These are phyloP conservation scores for Selenia dentaria DNA, from an alignment of 2,888 invertebrate genomes.

Conservation along the genomic window DNA sequence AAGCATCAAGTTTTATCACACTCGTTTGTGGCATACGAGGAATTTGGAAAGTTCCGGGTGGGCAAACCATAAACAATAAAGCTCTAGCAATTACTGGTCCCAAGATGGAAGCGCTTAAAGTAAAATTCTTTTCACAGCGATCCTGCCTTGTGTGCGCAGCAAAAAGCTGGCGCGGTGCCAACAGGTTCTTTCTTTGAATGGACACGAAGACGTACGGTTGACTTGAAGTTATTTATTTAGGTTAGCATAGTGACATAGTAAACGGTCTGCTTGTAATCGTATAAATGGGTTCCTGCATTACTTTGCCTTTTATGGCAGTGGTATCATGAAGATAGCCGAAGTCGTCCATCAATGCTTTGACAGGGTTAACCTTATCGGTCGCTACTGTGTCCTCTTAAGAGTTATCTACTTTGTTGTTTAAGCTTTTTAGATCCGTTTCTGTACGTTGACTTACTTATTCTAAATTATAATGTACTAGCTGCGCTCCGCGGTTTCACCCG, in stretches of 20 bases:
- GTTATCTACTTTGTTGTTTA: conserved; percentile 30
- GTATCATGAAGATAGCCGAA: conserved; percentile 24
- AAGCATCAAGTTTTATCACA: conserved; percentile 12
- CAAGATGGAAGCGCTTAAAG: conserved; percentile 45
- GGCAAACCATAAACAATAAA: conserved; percentile 40
- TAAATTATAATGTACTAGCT: conserved; percentile 1
- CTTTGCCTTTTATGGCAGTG: conserved; percentile 26
- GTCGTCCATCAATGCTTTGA: conserved; percentile 36
- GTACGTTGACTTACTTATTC: conserved; percentile 16
- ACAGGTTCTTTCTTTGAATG: conserved; percentile 63
- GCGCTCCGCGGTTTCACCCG: no score
- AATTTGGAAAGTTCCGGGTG: conserved; percentile 32
- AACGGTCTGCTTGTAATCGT: conserved; percentile 25
- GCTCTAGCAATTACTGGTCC: conserved; percentile 40
- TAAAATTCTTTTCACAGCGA: conserved; percentile 62
- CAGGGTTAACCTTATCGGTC: conserved; percentile 48
- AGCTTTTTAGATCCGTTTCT: conserved; percentile 20
- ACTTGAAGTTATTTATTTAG: conserved; percentile 64
- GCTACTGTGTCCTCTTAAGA: conserved; percentile 34
- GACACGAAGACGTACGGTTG: conserved; percentile 49
- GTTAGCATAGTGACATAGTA: conserved; percentile 57
- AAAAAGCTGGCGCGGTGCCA: conserved; percentile 63
- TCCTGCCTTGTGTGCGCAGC: conserved; percentile 50
- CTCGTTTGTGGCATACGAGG: conserved; percentile 10
- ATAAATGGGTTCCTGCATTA: conserved; percentile 30